Evolutionary conservation across 2,888 invertebrate genomes (phyloP).

Genomic region (Tricholauxania praeusta): DNA sequence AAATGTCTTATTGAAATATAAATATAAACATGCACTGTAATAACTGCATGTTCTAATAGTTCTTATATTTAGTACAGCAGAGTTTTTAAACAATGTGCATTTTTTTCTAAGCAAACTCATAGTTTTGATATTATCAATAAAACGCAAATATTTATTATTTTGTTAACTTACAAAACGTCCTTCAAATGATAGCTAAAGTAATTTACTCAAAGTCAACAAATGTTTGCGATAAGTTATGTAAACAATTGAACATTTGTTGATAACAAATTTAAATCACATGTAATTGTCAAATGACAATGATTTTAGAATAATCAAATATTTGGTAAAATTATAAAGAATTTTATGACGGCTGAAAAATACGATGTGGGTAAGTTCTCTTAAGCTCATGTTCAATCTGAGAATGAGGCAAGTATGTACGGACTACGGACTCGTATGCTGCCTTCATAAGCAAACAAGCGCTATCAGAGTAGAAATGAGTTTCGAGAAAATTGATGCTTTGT

Average conservation of each 20-base stretch:
- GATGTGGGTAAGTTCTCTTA: no score
- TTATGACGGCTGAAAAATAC: no score
- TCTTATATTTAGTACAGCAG: not conserved
- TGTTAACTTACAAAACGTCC: slow-evolving; percentile 8
- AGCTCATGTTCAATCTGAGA: no score
- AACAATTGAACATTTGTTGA: slow-evolving; percentile 9
- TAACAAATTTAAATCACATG: slow-evolving; percentile 1
- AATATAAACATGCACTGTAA: not conserved
- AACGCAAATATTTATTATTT: slow-evolving; percentile 9
- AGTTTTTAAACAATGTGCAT: not conserved
- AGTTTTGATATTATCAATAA: not conserved
- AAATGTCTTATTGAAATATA: not conserved
- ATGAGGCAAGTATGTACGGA: no score
- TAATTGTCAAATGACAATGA: no score
- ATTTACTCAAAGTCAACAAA: slow-evolving; percentile 7
- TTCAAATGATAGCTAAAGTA: slow-evolving; percentile 3
- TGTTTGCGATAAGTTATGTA: slow-evolving; percentile 12
- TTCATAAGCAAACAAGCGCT: no score
- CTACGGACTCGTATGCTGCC: no score
- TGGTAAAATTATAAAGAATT: no score
- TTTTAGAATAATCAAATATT: no score
- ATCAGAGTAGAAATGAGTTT: no score
- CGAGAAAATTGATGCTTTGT: no score
- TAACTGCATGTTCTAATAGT: not conserved
- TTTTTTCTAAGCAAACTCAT: not conserved